Evolutionary conservation across 2,888 invertebrate species (phyloP), one percentile per base, ranked within the genome.

Genomic region (Morpho achilles): DNA sequence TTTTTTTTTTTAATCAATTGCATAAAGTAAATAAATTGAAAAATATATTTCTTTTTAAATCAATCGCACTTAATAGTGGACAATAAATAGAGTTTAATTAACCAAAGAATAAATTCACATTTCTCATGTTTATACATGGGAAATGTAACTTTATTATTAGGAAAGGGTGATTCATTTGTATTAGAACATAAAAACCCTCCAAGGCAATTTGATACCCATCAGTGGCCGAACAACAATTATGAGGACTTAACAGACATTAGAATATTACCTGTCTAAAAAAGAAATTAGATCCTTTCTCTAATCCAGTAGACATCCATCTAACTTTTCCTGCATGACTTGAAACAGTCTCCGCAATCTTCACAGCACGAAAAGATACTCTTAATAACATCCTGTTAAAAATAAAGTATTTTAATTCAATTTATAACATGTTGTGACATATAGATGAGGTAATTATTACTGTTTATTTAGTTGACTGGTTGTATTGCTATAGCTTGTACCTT

Each of bases 211-310:
- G 16, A 16, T 16, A 32, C 3, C 0, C 32, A 2, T 3, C 32
- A 32, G 32, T 32, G 5, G 3, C 3, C 3, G 3, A 32, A 32
- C 32, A 32, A 32, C 2, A 32, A 5, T 3, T 32, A 32, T 32
- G 32, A 32, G 7, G 43, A 51, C 3, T 41, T 42, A 40, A n/a
- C 0, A 47, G 16, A 46, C 3, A 50, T n/a, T 10, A 1, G 42
- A 43, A 16, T 7, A 3, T 40, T 16, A 88, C 88, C 82, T 89
- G 88, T 72, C 88, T 84, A 68, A 89, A 87, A 72, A 89, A 89
- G 72, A 89, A 84, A 59, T 73, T 74, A 0, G 75, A 69, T 2
- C 69, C 73, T 23, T 69, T 76, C 16, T 72, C 74, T 68, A 76
- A 72, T 6, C 71, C 65, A 6, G 76, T 65, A 3, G 84, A 77